Evolutionary conservation across 2,888 invertebrate species (phyloP), one percentile per base, ranked within the genome.

Genomic region (Auanema freiburgensis): DNA sequence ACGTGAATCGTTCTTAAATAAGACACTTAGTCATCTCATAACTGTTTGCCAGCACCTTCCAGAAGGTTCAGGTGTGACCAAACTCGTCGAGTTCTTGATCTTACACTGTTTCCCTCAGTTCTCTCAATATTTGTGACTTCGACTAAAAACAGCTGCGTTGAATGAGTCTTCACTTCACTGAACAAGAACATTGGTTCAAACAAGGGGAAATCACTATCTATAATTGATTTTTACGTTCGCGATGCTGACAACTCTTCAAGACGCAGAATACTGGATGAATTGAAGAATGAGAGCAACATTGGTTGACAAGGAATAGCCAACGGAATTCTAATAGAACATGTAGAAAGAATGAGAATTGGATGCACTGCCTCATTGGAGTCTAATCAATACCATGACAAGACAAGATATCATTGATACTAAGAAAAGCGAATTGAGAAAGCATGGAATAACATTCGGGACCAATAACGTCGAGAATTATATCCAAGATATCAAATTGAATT

Each of bases 211-310:
- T 24, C 65, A 59, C 65, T 68, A 14, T 65, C 68, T 42, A 68
- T 68, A 51, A 56, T 68, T 52, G 68, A 68, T 59, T 68, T 68
- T 62, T 68, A 62, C 53, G 65, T 68, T 59, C 59, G 59, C 62
- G 65, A 64, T 61, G 42, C 59, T 41, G 63, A 59, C 63, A 58
- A 64, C 64, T 61, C 58, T 58, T 24, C 41, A 67, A 60, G 41
- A 54, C 64, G 50, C 25, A 61, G 55, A 61, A 65, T 67, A 58
- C 42, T 65, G 54, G 65, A 67, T 57, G 56, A 57, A 61, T 67
- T 65, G 18, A 67, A 65, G 61, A 49, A 65, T 54, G 61, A 67
- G 46, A 65, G 44, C 33, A 53, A 57, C 54, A 61, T 67, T n/a
- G n/a, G n/a, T n/a, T n/a, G n/a, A n/a, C n/a, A n/a, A n/a, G n/a